Conservation (phyloP, 2,888 invertebrate species). For the Spodoptera picta region DNA sequence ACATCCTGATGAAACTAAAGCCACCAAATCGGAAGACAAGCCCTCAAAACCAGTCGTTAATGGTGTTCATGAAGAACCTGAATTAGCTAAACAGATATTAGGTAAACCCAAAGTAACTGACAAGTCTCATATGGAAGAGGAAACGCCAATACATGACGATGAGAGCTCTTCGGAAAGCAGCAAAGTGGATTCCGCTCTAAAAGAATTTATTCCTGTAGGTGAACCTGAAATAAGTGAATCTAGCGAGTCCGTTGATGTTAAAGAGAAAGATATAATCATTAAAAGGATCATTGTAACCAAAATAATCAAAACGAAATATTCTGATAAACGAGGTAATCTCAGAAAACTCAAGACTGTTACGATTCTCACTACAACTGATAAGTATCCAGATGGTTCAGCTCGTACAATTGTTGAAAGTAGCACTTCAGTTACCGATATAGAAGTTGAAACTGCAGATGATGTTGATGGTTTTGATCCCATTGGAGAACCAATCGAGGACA, state of each 20-base stretch:
- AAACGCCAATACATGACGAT: conserved; percentile 55
- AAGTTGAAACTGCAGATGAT: conserved; percentile 55
- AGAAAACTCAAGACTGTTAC: conserved; percentile 74
- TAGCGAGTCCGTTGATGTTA: conserved; percentile 59
- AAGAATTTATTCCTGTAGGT: conserved; percentile 55
- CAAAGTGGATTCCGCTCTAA: conserved; percentile 44
- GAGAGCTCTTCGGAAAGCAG: conserved; percentile 34
- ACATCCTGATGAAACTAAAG: conserved; percentile 12
- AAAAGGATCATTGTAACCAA: conserved; percentile 70
- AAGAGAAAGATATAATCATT: conserved; percentile 66
- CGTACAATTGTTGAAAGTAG: conserved; percentile 65
- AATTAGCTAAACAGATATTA: background rate
- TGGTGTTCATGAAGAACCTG: conserved; percentile 20
- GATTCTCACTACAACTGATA: conserved; percentile 75
- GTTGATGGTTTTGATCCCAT: conserved; percentile 64
- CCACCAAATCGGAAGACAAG: conserved; percentile 5
- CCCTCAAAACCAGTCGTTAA: conserved; percentile 19
- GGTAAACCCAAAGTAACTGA: conserved; percentile 2
- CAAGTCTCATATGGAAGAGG: background rate
- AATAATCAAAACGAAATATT: conserved; percentile 71
- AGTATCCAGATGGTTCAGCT: conserved; percentile 75
- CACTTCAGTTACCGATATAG: conserved; percentile 68
- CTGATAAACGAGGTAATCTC: conserved; percentile 61
- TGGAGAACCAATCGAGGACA: conserved; percentile 68
- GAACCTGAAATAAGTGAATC: conserved; percentile 63